Base-by-base conservation (phyloP, 2,113 vertebrate genomes). In the Paracanthobrama guichenoti region DNA sequence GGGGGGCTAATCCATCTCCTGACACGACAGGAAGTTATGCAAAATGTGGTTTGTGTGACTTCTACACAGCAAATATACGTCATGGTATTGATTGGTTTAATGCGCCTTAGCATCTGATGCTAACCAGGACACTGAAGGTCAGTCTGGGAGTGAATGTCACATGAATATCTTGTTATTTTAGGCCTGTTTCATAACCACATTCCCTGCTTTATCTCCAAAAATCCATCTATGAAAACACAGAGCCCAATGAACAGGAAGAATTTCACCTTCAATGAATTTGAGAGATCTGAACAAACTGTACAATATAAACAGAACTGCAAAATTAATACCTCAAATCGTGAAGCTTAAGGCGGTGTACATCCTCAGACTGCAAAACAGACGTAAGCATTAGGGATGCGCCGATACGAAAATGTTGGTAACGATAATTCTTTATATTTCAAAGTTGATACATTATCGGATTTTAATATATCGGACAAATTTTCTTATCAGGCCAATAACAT, bases 91-190 rank as follows among this genome's bases (percentile, higher is more conserved):
- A 50, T 53, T 13, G 62, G 53, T 57, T 73, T 12, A n/a, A 55
- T 57, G 20, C 75, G 42, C 39, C 1, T 2, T 50, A 50, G 48
- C 67, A 42, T 42, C 72, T 75, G 46, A 28, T 14, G 50, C 75
- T 78, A 24, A 28, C 71, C 48, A 74, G 53, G 75, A 13, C 75
- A 64, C 59, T 46, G 16, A 64, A 64, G 57, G 77, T 79, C 39
- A 46, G 26, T n/a, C 24, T 2, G 48, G n/a, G 2, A 74, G 4
- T 22, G 50, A n/a, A 76, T 35, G 44, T 26, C 71, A 73, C n/a
- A 50, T 2, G 24, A 10, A 53, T 5, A 4, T 26, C 24, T 28
- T 16, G 73, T 31, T 20, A 44, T 71, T 6, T 11, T 42, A 71
- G 20, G 20, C 11, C 1, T 75, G 46, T 75, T 53, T 75, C 31